Conservation (phyloP, 2,797 vertebrate species). For the Tympanoctomys barrerae region DNA sequence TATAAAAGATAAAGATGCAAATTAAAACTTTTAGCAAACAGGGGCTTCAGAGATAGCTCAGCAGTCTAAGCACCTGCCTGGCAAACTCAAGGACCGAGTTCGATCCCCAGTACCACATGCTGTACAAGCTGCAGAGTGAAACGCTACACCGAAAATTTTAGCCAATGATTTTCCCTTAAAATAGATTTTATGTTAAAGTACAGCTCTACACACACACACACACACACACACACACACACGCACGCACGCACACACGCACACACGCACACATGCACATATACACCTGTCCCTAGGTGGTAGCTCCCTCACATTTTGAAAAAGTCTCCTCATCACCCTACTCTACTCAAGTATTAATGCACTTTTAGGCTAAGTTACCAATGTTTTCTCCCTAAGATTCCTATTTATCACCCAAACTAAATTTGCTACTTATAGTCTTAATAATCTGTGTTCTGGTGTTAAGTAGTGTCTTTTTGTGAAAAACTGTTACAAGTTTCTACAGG, state of each 20-base stretch:
- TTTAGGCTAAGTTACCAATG: not conserved
- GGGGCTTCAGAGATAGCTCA: too few relatives aligned
- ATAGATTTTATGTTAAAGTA: slow-evolving; percentile 15
- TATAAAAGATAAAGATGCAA: not conserved
- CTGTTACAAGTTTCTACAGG: not conserved
- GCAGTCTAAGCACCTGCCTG: too few relatives aligned
- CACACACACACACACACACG: not conserved
- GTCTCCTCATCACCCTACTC: not conserved
- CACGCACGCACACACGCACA: not conserved
- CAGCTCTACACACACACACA: not conserved
- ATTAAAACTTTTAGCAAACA: not conserved
- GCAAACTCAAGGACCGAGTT: too few relatives aligned
- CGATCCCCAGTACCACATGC: too few relatives aligned
- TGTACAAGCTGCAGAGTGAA: too few relatives aligned
- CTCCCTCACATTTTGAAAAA: slow-evolving; percentile 12
- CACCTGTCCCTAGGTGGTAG: not conserved
- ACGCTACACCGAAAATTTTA: not conserved
- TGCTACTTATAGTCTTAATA: not conserved
- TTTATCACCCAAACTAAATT: not conserved
- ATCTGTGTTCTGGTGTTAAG: not conserved
- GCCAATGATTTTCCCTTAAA: slow-evolving; percentile 20
- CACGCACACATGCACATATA: not conserved
- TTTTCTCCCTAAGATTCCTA: not conserved
- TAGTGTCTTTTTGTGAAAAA: not conserved
- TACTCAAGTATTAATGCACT: not conserved